A percentile compares a stretch with the other conserved stretches of the same genome.
Conservation (phyloP, 2,888 invertebrate genomes). For the Microplitis manilae region DNA sequence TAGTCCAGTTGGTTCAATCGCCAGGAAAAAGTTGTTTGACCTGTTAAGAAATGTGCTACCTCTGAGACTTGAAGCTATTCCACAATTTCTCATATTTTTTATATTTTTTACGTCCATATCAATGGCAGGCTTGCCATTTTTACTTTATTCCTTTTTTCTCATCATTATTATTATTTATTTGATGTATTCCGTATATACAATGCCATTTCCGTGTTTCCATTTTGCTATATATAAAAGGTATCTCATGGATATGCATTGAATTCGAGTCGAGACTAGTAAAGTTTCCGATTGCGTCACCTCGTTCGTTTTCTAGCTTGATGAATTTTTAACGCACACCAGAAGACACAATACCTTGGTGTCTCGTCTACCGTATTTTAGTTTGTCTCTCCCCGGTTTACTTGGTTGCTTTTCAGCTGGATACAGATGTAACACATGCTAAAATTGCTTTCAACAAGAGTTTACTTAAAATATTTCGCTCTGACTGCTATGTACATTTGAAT, state of each 20-base stretch:
- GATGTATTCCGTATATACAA: background rate
- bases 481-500: background rate
- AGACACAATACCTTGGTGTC: background rate
- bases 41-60: constrained; percentile 34
- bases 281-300: constrained; percentile 10
- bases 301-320: constrained; percentile 11
- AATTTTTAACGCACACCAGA: constrained; percentile 8
- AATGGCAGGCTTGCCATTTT: background rate
- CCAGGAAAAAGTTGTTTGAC: constrained; percentile 37
- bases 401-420: too few species aligned
- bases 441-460: too few species aligned
- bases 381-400: too few species aligned
- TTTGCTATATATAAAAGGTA: background rate
- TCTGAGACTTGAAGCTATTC: constrained; percentile 26
- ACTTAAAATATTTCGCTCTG: too few species aligned
- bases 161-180: background rate
- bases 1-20: constrained; percentile 35
- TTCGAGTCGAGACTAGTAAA: background rate
- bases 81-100: constrained; percentile 10
- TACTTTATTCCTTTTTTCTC: background rate
- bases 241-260: constrained; percentile 16
- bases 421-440: too few species aligned
- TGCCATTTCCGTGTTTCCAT: background rate
- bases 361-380: background rate
- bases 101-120: too few species aligned